A percentile compares a stretch with the other conserved stretches of the same genome.
Evolutionary conservation across 2,888 invertebrate genomes (phyloP).

Genomic region (Ceraclea dissimilis): DNA sequence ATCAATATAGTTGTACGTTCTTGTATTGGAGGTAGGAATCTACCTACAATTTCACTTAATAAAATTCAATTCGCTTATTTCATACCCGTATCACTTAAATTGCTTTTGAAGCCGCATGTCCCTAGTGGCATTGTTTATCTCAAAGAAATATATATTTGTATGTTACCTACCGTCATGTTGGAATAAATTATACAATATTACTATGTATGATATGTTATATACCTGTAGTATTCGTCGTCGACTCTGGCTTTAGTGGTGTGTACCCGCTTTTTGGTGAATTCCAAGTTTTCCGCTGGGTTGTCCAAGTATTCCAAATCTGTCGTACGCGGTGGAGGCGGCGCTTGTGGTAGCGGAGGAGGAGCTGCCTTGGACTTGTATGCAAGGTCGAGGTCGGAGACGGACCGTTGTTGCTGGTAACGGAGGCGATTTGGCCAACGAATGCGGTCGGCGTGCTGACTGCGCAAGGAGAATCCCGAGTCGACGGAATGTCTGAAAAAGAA

Average conservation of each 20-base stretch:
- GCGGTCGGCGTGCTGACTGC: constrained; percentile 53
- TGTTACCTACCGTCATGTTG: too few relatives aligned
- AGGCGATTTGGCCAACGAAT: constrained; percentile 50
- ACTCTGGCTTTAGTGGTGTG: constrained; percentile 9
- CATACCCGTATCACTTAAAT: too few relatives aligned
- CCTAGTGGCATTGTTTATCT: too few relatives aligned
- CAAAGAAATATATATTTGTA: too few relatives aligned
- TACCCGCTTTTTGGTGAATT: constrained; percentile 32
- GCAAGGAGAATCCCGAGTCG: constrained; percentile 53
- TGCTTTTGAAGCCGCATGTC: too few relatives aligned
- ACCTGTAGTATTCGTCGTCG: constrained; percentile 24
- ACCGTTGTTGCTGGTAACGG: constrained; percentile 43
- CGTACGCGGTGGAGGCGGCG: constrained; percentile 49
- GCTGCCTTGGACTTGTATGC: constrained; percentile 39
- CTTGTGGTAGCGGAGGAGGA: constrained; percentile 42
- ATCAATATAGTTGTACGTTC: too few relatives aligned
- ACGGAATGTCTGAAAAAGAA: constrained; percentile 46
- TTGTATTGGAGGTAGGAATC: too few relatives aligned
- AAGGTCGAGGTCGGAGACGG: constrained; percentile 42
- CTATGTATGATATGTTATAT: neutral
- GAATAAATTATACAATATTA: too few relatives aligned
- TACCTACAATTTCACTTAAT: too few relatives aligned
- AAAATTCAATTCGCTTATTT: too few relatives aligned
- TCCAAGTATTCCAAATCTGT: constrained; percentile 48
- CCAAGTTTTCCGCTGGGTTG: constrained; percentile 46